These are phyloP conservation scores for Calameuta pallipes DNA, from an alignment of 2,888 invertebrate species.

Conservation along the genomic window DNA sequence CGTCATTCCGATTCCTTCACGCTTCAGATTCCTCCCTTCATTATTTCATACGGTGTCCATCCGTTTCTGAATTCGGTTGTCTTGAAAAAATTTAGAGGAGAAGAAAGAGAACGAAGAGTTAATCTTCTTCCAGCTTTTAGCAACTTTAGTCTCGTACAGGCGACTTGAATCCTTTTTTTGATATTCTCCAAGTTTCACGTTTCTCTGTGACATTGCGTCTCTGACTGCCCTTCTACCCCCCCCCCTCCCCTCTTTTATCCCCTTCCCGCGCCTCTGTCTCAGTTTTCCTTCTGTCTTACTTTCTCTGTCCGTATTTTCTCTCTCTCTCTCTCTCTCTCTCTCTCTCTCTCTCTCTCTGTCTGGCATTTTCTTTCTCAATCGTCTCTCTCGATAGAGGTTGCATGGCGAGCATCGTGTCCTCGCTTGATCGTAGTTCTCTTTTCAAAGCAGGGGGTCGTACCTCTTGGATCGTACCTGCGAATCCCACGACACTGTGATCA, in stretches of 20 bases:
- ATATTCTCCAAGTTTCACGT: background rate
- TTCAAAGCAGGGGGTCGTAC: no score
- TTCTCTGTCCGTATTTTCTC: constrained; percentile 13
- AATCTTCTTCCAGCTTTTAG: no score
- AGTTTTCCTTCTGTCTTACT: constrained; percentile 8
- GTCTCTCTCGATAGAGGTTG: constrained; percentile 31
- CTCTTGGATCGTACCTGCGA: constrained; percentile 9
- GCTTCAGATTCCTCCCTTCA: no score
- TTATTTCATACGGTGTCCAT: background rate
- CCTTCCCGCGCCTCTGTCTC: background rate
- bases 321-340: constrained; percentile 13
- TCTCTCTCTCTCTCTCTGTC: constrained; percentile 20
- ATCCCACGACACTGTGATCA: background rate
- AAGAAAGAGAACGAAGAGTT: no score
- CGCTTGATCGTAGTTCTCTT: constrained; percentile 33
- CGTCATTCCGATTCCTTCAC: no score
- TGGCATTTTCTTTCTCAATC: constrained; percentile 14
- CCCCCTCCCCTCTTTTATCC: background rate
- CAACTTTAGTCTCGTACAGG: no score
- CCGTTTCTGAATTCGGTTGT: background rate
- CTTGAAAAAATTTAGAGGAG: background rate
- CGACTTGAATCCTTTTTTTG: no score
- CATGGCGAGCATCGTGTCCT: constrained; percentile 52
- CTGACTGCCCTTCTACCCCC: background rate
- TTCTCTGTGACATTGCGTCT: background rate